These are phyloP conservation scores for Gymnodraco acuticeps DNA, from an alignment of 2,797 vertebrate species.

Conservation along the genomic window DNA sequence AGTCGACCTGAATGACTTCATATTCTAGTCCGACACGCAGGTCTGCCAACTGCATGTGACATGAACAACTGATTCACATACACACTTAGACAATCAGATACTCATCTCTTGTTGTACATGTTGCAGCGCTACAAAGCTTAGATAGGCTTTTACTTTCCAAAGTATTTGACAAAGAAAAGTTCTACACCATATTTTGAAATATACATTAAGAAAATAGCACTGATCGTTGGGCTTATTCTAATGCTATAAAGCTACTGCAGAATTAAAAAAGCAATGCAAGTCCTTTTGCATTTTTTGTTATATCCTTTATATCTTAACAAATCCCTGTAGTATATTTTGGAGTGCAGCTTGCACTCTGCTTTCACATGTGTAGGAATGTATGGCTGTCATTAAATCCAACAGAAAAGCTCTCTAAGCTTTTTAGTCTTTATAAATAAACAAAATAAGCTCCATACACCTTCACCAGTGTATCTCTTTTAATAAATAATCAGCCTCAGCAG, in stretches of 20 bases:
- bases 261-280: background rate
- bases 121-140: background rate
- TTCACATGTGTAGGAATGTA: background rate
- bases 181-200: background rate
- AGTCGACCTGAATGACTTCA: conserved; percentile 47
- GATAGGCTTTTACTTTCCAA: background rate
- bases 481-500: background rate
- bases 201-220: background rate
- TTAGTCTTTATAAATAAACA: too few species aligned
- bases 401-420: background rate
- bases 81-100: background rate
- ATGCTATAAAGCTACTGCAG: background rate
- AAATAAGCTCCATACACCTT: too few species aligned
- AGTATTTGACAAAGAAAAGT: conserved; percentile 2
- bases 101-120: background rate
- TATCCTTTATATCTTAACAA: background rate
- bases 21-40: conserved; percentile 44
- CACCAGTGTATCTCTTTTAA: background rate
- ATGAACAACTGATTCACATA: conserved; percentile 33
- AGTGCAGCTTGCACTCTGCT: background rate
- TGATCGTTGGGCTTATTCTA: background rate
- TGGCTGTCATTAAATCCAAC: conserved; percentile 3
- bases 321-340: background rate
- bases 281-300: too few species aligned
- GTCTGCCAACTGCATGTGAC: conserved; percentile 55